phyloP scores from a whole-genome alignment of 1,140 invertebrate species.

The Penaeus japonicus region DNA sequence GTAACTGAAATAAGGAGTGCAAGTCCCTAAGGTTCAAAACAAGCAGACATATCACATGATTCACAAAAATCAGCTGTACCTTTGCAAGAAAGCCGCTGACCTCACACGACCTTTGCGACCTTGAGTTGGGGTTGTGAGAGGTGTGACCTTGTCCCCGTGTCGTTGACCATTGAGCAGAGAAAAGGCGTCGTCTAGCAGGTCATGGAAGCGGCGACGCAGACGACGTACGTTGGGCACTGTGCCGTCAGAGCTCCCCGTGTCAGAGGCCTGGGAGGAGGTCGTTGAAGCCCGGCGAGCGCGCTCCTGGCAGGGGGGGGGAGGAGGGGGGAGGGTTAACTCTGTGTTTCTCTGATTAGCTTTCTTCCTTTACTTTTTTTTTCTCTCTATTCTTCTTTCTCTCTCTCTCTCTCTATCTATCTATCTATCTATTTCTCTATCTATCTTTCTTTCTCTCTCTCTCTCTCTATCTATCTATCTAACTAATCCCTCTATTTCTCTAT shows the following conservation, averaged over 20 bases:
- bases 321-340: too few relatives aligned
- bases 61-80: background rate
- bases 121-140: conserved; percentile 31
- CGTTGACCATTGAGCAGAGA: conserved; percentile 70
- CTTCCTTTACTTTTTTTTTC: too few relatives aligned
- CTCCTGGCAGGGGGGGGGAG: background rate
- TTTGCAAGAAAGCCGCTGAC: conserved; percentile 32
- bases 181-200: conserved; percentile 75
- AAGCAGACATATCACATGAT: too few relatives aligned
- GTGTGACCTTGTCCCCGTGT: conserved; percentile 38
- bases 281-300: conserved; percentile 10
- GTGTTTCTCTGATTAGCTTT: too few relatives aligned
- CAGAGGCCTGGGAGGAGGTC: conserved; percentile 17
- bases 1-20: too few relatives aligned
- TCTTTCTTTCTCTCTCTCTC: too few relatives aligned
- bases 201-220: conserved; percentile 72
- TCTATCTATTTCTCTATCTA: too few relatives aligned
- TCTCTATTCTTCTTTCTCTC: too few relatives aligned
- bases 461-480: too few relatives aligned
- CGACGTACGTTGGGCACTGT: conserved; percentile 64
- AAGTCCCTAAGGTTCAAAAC: too few relatives aligned
- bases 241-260: conserved; percentile 14
- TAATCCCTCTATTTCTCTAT: too few relatives aligned
- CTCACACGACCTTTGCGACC: conserved; percentile 23
- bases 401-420: too few relatives aligned